These are phyloP conservation scores for Lithobius niger DNA, from an alignment of 1,140 invertebrate species.

Conservation along the genomic window DNA sequence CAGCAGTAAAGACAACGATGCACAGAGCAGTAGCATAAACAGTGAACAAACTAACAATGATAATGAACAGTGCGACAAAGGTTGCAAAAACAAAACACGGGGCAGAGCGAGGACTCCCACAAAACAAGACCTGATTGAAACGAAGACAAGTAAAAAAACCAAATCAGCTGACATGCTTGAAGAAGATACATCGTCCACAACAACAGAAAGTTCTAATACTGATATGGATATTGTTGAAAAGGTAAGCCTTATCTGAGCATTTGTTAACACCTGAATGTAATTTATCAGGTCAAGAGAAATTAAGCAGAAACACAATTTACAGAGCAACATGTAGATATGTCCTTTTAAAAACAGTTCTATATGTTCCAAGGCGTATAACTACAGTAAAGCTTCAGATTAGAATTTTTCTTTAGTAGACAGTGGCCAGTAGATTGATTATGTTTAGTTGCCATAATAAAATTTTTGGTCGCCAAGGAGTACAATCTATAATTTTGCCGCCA, in stretches of 20 bases:
- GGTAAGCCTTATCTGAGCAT: conserved; percentile 4
- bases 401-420: background rate
- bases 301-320: too few relatives aligned
- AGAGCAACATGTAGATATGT: too few relatives aligned
- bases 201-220: conserved; percentile 50
- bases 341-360: too few relatives aligned
- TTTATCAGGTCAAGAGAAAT: too few relatives aligned
- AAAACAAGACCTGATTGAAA: background rate
- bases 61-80: background rate
- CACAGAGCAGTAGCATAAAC: background rate
- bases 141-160: background rate
- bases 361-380: background rate
- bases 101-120: background rate
- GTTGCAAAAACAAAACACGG: background rate
- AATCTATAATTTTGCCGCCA: too few relatives aligned
- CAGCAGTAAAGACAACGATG: background rate
- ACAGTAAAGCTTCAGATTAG: too few relatives aligned
- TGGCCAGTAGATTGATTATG: too few relatives aligned
- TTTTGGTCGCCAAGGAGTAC: too few relatives aligned
- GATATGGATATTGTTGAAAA: conserved; percentile 35
- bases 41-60: background rate
- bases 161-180: conserved; percentile 30
- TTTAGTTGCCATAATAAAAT: too few relatives aligned
- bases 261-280: too few relatives aligned
- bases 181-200: conserved; percentile 56